A percentile compares a stretch with the other conserved stretches of the same genome.
phyloP scores from a whole-genome alignment of 2,797 vertebrate genomes.

The Megalops cyprinoides region DNA sequence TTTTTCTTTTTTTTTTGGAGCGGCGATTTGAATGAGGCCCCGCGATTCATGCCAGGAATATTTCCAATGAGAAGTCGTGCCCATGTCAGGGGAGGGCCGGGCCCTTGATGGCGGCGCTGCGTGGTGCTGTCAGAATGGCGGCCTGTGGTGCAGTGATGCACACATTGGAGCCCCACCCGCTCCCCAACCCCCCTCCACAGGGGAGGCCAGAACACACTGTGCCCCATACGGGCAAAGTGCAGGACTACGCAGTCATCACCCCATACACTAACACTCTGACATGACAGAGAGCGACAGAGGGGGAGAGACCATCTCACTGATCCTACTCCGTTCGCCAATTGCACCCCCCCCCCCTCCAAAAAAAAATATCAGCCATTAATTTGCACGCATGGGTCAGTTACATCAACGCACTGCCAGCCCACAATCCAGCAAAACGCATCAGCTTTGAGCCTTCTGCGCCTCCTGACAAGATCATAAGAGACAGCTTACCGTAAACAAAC shows the following conservation, averaged over 20 bases:
- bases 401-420: conserved; percentile 71
- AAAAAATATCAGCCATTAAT: conserved; percentile 69
- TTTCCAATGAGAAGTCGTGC: conserved; percentile 74
- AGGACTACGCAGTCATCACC: conserved; percentile 54
- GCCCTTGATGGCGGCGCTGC: conserved; percentile 67
- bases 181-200: conserved; percentile 63
- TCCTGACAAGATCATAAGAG: conserved; percentile 64
- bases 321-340: conserved; percentile 10
- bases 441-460: conserved; percentile 52
- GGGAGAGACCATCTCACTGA: not conserved
- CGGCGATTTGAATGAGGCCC: conserved; percentile 70
- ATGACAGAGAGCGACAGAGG: conserved; percentile 38
- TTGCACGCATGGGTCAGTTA: conserved; percentile 73
- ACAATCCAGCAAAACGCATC: conserved; percentile 59
- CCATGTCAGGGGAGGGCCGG: conserved; percentile 71
- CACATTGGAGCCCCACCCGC: conserved; percentile 64
- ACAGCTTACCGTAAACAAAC: conserved; percentile 66
- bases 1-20: conserved; percentile 48
- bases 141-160: conserved; percentile 73
- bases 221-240: conserved; percentile 64
- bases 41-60: conserved; percentile 63
- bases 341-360: conserved; percentile 37
- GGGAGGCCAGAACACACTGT: conserved; percentile 58
- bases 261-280: conserved; percentile 37
- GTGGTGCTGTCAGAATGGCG: conserved; percentile 69